These are phyloP conservation scores for Amblyjoppa proteus DNA, from an alignment of 2,888 invertebrate genomes.

Conservation along the genomic window DNA sequence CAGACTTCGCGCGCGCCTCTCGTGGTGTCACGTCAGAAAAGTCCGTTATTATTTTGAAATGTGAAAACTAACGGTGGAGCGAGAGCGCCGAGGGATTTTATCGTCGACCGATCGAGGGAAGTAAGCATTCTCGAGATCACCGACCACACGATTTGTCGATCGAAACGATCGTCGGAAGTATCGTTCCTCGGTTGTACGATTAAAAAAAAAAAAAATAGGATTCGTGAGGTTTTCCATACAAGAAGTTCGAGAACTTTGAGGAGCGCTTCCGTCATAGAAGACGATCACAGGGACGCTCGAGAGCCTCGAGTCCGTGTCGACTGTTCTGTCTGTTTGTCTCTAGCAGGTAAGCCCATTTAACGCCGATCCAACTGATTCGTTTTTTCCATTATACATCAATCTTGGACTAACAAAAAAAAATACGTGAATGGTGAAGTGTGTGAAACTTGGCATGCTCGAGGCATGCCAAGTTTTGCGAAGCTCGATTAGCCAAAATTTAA, in stretches of 20 bases:
- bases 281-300: not conserved
- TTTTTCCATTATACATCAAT: not conserved
- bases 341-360: not conserved
- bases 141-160: not conserved
- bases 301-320: not conserved
- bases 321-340: not conserved
- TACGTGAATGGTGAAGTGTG: not conserved
- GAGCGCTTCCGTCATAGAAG: not conserved
- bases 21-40: not conserved
- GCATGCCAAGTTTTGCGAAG: not conserved
- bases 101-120: not conserved
- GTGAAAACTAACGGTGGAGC: slow-evolving; percentile 5
- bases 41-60: slow-evolving; percentile 17
- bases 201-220: not conserved
- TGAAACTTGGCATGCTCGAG: not conserved
- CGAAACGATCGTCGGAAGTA: not conserved
- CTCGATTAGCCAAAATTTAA: not conserved
- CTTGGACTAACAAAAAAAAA: not conserved
- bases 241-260: not conserved
- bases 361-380: not conserved
- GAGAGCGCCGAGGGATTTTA: not conserved
- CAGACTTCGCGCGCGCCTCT: not conserved
- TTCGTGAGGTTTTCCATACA: not conserved
- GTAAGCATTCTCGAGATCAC: not conserved
- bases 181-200: not conserved